Percentiles rank a stretch among this genome's conserved stretches.
These are phyloP conservation scores for Drosophila obscura DNA, from an alignment of 1,140 invertebrate species.

Conservation along the genomic window DNA sequence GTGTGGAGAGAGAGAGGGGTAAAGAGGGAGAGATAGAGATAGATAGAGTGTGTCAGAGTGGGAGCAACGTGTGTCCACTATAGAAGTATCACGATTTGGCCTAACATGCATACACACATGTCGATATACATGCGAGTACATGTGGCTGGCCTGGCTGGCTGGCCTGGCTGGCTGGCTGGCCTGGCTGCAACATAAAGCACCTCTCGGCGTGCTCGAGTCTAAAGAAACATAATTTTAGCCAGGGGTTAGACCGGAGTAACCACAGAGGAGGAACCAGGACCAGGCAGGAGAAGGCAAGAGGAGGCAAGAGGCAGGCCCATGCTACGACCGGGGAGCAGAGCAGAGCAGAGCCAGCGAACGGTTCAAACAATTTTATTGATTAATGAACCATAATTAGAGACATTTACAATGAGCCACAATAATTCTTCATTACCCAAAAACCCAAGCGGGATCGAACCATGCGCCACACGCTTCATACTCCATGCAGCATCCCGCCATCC, in stretches of 20 bases:
- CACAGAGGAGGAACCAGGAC: too few species aligned
- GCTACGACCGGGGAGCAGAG: conserved; percentile 20
- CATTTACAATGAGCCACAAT: conserved; percentile 80
- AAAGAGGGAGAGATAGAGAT: too few species aligned
- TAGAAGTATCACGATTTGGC: conserved; percentile 74
- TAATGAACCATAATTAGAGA: conserved; percentile 84
- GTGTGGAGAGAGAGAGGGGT: not conserved
- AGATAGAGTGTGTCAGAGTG: too few species aligned
- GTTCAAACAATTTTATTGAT: conserved; percentile 81
- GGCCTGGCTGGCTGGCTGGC: not conserved
- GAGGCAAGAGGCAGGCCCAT: not conserved
- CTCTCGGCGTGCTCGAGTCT: too few species aligned
- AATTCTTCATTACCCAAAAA: conserved; percentile 79
- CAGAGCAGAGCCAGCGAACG: conserved; percentile 1
- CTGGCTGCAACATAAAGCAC: conserved; percentile 22
- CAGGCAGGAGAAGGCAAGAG: too few species aligned
- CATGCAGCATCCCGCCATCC: not conserved
- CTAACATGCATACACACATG: conserved; percentile 60
- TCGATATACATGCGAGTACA: conserved; percentile 15
- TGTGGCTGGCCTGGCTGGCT: too few species aligned
- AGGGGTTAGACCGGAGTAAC: too few species aligned
- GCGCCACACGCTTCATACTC: conserved; percentile 30
- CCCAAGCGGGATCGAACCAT: conserved; percentile 38
- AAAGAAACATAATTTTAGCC: too few species aligned
- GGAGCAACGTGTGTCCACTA: conserved; percentile 75